Conservation (phyloP, 2,113 vertebrate genomes). For the Nothobranchius furzeri region DNA sequence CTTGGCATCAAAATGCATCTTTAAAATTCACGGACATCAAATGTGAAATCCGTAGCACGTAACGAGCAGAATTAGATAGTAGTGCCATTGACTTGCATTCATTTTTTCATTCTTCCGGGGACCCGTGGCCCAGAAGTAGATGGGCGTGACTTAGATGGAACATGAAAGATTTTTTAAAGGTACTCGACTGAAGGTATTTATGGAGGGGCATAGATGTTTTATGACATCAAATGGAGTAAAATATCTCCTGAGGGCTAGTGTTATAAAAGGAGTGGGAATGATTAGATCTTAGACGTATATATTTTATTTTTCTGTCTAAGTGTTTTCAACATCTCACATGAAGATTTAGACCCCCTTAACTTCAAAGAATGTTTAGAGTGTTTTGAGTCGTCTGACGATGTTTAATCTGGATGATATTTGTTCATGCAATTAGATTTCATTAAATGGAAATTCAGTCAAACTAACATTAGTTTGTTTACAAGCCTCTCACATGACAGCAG, state of each 20-base stretch:
- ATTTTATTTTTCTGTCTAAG: not conserved
- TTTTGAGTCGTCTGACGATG: constrained; percentile 15
- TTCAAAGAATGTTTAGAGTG: constrained; percentile 4
- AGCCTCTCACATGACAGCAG: constrained; percentile 7
- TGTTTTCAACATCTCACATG: constrained; percentile 38
- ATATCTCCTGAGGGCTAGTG: not conserved
- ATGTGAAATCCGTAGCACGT: too few species aligned
- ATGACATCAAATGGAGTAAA: not conserved
- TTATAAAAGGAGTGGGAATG: too few species aligned
- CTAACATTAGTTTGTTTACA: constrained; percentile 1
- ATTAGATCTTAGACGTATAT: constrained; percentile 21
- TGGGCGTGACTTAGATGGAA: not conserved
- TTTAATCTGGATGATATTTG: constrained; percentile 16
- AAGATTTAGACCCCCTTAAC: constrained; percentile 25
- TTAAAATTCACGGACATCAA: too few species aligned
- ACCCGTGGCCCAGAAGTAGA: too few species aligned
- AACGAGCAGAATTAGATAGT: too few species aligned
- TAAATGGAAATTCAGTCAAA: constrained; percentile 31
- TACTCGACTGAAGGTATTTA: constrained; percentile 53
- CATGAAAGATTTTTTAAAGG: constrained; percentile 28
- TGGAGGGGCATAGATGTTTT: constrained; percentile 29
- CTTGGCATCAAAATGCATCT: too few species aligned
- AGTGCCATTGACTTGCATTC: too few species aligned
- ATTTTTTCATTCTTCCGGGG: too few species aligned
- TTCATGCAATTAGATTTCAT: constrained; percentile 20